Evolutionary conservation across 2,888 invertebrate genomes (phyloP), one percentile per base, ranked within the genome.

Genomic region (Rhingia campestris): DNA sequence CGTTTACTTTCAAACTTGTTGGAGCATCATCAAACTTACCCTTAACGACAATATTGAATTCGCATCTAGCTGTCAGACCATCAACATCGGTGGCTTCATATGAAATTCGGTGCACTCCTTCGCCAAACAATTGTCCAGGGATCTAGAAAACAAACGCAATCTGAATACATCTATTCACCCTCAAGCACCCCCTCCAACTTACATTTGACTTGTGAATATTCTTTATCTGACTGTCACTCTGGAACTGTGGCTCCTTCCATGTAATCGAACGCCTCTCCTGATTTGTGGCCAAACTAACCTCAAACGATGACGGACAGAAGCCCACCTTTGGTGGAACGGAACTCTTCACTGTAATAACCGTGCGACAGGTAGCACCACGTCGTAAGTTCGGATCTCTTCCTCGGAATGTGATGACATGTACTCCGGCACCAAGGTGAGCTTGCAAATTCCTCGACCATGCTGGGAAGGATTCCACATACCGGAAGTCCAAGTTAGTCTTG

Each of bases 211-310:
- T 94, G 88, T 93, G 94, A 53, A 94, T 91, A 70, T 92, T 92
- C 70, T 92, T 92, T 32, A 94, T 90, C 63, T 91, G 92, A 45
- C 93, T 93, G 87, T 39, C 14, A 58, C 70, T 75, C 14, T 91
- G 91, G 87, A 95, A 95, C 49, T 91, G 90, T 0, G 95, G 95
- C 87, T 95, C 95, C 49, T 92, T 92, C 95, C 95, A 95, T 86
- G 92, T 92, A 53, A 95, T 92, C 49, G 92, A 91, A 33, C 93
- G 92, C 66, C 92, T 92, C 0, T 90, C 90, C 88, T 94, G 94
- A 51, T 93, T 92, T 10, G 92, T 91, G 54, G 91, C 90, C 61
- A 95, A 88, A 14, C 91, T 90, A 32, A 94, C 93, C 86, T 94
- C 93, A 87, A 95, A 93, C 5, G 94, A 93, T 51, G 92, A 90